A percentile compares a stretch with the other conserved stretches of the same genome.
Conservation (phyloP, 2,113 vertebrate species). For the Chamaea fasciata region DNA sequence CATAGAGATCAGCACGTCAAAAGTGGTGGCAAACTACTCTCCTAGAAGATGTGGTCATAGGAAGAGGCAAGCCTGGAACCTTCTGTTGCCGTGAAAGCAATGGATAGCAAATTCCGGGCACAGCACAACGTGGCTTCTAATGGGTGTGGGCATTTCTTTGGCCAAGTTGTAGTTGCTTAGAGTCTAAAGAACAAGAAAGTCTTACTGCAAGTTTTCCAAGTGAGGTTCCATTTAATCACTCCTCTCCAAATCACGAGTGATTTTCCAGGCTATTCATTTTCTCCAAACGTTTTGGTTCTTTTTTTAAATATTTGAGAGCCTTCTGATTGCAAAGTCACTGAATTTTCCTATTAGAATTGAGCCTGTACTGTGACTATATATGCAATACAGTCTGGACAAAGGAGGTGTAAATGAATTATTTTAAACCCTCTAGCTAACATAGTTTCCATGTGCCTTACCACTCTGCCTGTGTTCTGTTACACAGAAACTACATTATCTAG, state of each 20-base stretch:
- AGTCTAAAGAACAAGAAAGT: not conserved
- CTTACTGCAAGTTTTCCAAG: not conserved
- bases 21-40: not conserved
- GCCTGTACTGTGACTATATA: not conserved
- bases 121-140: fast-evolving
- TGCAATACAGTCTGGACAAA: not conserved
- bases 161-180: not conserved
- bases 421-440: not conserved
- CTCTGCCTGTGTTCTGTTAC: fast-evolving
- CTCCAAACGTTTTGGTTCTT: not conserved
- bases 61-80: not conserved
- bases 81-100: not conserved
- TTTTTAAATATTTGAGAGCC: not conserved
- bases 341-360: not conserved
- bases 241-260: not conserved
- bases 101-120: not conserved
- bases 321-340: not conserved
- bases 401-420: not conserved
- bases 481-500: not conserved
- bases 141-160: not conserved
- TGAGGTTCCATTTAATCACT: not conserved
- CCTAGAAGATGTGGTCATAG: not conserved
- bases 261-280: not conserved
- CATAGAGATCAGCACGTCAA: fast-evolving
- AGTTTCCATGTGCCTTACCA: fast-evolving